Conservation (phyloP, 1,140 invertebrate species). For the Drosophila punjabiensis region DNA sequence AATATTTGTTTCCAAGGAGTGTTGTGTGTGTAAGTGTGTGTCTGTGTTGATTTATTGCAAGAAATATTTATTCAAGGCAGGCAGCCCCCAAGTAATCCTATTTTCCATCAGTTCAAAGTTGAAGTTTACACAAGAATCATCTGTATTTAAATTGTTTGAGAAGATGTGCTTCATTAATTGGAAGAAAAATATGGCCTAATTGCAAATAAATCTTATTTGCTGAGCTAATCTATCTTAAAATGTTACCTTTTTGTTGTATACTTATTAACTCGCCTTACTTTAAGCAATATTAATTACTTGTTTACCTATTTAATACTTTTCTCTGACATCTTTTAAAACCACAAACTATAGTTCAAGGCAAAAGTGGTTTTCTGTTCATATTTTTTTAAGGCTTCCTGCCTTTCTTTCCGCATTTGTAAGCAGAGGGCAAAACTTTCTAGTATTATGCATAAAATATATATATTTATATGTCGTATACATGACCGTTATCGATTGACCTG, state of each 20-base stretch:
- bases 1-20: slow-evolving; percentile 32
- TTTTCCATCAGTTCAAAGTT: slow-evolving; percentile 2
- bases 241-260: neutral
- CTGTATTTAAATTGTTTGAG: slow-evolving; percentile 30
- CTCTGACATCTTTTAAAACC: neutral
- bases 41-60: slow-evolving; percentile 43
- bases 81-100: slow-evolving; percentile 2
- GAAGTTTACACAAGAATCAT: slow-evolving; percentile 5
- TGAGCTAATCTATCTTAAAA: neutral
- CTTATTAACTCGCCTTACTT: neutral
- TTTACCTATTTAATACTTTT: neutral
- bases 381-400: slow-evolving; percentile 1
- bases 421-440: slow-evolving; percentile 28
- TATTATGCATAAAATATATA: slow-evolving; percentile 33
- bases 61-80: slow-evolving; percentile 15
- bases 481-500: slow-evolving; percentile 55
- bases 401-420: neutral
- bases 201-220: neutral
- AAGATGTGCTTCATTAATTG: slow-evolving; percentile 17
- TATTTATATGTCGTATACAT: slow-evolving; percentile 8
- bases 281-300: neutral
- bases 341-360: slow-evolving; percentile 17
- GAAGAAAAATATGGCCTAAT: neutral
- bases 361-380: slow-evolving; percentile 3
- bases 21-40: neutral